phyloP scores from a whole-genome alignment of 2,797 vertebrate genomes.

The Phoxinus dragarum region DNA sequence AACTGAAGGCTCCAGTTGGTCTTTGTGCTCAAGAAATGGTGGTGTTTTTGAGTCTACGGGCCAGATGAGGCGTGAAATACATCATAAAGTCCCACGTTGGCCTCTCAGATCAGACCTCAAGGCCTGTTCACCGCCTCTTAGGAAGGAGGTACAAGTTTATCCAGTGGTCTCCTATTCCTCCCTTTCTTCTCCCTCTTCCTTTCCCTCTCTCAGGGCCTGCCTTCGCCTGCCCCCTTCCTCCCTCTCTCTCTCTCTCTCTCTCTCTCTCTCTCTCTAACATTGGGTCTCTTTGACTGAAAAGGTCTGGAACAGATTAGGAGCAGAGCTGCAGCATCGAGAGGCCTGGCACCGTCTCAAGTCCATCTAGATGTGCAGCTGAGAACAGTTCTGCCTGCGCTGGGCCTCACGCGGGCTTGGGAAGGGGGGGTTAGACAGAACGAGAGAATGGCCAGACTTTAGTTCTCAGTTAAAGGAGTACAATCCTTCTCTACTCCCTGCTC shows the following conservation, averaged over 20 bases:
- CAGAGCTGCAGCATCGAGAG: conserved; percentile 90
- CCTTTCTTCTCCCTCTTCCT: conserved; percentile 56
- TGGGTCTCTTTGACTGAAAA: conserved; percentile 91
- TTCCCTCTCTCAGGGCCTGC: conserved; percentile 66
- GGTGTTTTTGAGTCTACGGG: neutral
- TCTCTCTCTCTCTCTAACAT: conserved; percentile 54
- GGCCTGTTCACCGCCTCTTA: conserved; percentile 67
- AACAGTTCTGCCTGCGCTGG: conserved; percentile 75
- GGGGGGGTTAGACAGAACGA: conserved; percentile 25
- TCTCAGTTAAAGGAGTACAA: conserved; percentile 75
- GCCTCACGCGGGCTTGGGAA: conserved; percentile 85
- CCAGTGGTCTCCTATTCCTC: conserved; percentile 63
- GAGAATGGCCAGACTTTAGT: conserved; percentile 45
- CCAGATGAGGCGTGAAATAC: conserved; percentile 54
- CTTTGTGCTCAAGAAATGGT: neutral
- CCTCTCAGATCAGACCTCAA: conserved; percentile 51
- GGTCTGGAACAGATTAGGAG: conserved; percentile 98
- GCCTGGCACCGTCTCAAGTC: conserved; percentile 90
- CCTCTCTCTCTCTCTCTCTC: conserved; percentile 57
- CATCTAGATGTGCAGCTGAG: conserved; percentile 87
- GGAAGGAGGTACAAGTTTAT: conserved; percentile 73
- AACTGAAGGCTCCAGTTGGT: conserved; percentile 21
- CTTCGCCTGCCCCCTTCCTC: conserved; percentile 62
- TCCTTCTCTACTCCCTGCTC: conserved; percentile 76
- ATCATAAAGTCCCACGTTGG: conserved; percentile 41